Base-by-base conservation (phyloP, 2,888 invertebrate species). In the Drosophila tripunctata region DNA sequence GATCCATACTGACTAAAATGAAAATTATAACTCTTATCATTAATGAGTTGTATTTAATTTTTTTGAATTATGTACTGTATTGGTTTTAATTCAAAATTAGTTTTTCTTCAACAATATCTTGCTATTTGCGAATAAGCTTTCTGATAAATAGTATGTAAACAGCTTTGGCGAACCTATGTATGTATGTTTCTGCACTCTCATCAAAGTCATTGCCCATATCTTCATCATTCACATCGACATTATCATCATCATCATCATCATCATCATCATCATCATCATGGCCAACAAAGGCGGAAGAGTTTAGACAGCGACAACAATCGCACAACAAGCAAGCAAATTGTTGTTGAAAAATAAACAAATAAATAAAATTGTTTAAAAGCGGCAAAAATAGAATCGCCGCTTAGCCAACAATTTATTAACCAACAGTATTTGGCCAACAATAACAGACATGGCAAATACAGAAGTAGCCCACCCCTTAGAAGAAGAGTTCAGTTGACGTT, bases 231-330 rank as follows among this genome's bases (percentile, higher is more conserved):
- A n/a, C n/a, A n/a, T n/a, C n/a, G n/a, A n/a, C 47, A 35, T 40
- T n/a, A 43, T 43, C 55, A 47, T 58, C 45, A 57, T 57, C 52
- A 54, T 38, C 21, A 71, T 27, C 31, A 38, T 47, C 10, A 19
- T 24, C 50, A 55, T 31, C 66, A 14, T 65, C 50, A 54, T 41
- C 54, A 51, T 45, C 4, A 54, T 41, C 31, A 36, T 48, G 30
- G 45, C 44, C 75, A 55, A 35, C 75, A 43, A 62, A 84, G 64
- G 76, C 82, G 85, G 82, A 80, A 85, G 70, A 79, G 58, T 82
- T 80, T 78, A 62, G 64, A 38, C 72, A 61, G 63, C 63, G 68
- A 69, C 63, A 67, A 64, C 66, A 69, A 65, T 63, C 56, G 43
- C 64, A 68, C 40, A 55, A 38, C 67, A 21, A 52, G 35, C 47